These are phyloP conservation scores for Heteropelma amictum DNA, from an alignment of 2,888 invertebrate species.

Conservation along the genomic window DNA sequence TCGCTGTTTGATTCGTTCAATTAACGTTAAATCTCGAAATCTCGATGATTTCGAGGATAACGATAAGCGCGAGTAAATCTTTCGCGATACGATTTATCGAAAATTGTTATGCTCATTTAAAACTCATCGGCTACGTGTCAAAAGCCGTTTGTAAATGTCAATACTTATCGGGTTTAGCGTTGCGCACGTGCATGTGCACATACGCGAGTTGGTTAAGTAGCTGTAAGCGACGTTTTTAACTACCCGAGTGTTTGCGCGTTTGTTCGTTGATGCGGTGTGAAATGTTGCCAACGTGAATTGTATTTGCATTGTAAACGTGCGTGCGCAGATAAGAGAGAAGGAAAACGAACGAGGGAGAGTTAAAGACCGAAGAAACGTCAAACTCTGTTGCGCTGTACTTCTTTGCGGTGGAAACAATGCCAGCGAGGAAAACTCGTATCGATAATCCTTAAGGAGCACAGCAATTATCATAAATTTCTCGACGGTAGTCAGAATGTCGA, in stretches of 20 bases:
- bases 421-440: conserved; percentile 56
- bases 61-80: background rate
- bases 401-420: background rate
- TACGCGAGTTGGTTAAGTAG: conserved; percentile 35
- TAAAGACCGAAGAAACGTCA: too few species aligned
- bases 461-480: conserved; percentile 74
- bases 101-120: conserved; percentile 29
- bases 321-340: too few species aligned
- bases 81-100: conserved; percentile 17
- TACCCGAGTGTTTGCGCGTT: conserved; percentile 17
- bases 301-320: too few species aligned
- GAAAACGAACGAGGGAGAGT: too few species aligned
- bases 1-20: too few species aligned
- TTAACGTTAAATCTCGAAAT: too few species aligned
- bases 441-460: conserved; percentile 55
- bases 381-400: conserved; percentile 33
- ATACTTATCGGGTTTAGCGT: conserved; percentile 18
- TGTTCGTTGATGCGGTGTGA: conserved; percentile 31
- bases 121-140: conserved; percentile 37
- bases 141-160: conserved; percentile 7
- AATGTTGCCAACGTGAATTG: conserved; percentile 36
- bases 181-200: conserved; percentile 4
- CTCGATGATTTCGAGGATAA: too few species aligned
- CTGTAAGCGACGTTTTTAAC: conserved; percentile 15
- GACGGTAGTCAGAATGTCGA: too few species aligned